phyloP scores from a whole-genome alignment of 2,797 vertebrate species.

The Hydrophis major region DNA sequence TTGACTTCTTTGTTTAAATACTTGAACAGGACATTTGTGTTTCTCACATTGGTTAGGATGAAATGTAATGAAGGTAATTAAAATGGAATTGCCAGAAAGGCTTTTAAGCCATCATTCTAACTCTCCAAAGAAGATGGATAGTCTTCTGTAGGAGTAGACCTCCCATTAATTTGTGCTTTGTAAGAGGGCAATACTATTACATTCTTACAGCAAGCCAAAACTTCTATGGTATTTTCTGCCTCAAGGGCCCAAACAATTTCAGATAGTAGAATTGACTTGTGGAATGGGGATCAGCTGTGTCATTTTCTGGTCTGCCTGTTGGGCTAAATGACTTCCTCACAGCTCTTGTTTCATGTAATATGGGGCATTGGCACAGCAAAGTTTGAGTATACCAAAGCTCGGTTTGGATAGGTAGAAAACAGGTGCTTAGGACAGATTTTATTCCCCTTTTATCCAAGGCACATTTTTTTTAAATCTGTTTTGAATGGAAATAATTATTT shows the following conservation, averaged over 20 bases:
- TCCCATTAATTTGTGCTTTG: not conserved
- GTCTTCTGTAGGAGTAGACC: not conserved
- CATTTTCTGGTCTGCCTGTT: not conserved
- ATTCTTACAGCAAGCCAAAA: not conserved
- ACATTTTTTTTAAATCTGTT: not conserved
- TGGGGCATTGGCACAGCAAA: not conserved
- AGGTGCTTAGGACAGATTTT: not conserved
- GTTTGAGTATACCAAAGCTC: not conserved
- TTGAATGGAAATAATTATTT: not conserved
- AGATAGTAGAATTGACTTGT: not conserved
- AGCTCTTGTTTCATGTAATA: not conserved
- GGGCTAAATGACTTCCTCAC: not conserved
- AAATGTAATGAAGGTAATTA: not conserved
- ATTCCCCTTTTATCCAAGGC: not conserved
- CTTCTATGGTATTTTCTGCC: not conserved
- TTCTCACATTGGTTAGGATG: not conserved
- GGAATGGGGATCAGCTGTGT: not conserved
- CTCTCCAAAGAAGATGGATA: not conserved
- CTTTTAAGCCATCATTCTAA: not conserved
- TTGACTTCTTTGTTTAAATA: not conserved
- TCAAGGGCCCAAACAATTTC: not conserved
- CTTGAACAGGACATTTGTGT: not conserved
- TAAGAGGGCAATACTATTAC: not conserved
- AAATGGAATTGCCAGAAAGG: not conserved
- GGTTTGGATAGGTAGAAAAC: not conserved